Evolutionary conservation across 2,888 invertebrate species (phyloP).

Genomic region (Campaea margaritaria): DNA sequence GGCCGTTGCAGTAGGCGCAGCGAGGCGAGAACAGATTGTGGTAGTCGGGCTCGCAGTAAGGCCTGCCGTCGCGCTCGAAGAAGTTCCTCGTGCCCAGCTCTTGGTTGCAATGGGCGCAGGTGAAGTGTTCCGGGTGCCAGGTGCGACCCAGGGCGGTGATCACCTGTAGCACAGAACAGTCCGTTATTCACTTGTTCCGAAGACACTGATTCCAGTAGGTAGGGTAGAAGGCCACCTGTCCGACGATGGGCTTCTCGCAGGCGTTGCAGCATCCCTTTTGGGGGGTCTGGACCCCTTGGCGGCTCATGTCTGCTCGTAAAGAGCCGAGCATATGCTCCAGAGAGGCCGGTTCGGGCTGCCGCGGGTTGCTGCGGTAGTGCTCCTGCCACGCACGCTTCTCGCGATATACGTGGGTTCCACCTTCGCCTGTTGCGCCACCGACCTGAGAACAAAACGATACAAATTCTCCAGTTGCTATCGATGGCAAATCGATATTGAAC

Average conservation of each 20-base stretch:
- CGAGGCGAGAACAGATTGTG: conserved; percentile 99
- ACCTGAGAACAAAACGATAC: conserved; percentile 58
- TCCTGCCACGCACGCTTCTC: conserved; percentile 85
- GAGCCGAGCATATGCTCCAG: conserved; percentile 96
- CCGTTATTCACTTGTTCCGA: conserved; percentile 30
- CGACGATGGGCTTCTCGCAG: conserved; percentile 99
- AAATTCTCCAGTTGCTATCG: conserved; percentile 20
- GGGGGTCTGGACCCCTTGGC: conserved; percentile 99
- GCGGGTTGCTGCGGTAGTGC: conserved; percentile 82
- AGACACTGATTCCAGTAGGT: not conserved
- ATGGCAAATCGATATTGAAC: not conserved
- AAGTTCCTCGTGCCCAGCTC: conserved; percentile 99
- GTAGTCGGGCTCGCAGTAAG: conserved; percentile 99
- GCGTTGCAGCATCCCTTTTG: conserved; percentile 99
- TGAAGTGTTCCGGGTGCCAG: conserved; percentile 99
- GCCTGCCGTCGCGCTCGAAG: conserved; percentile 98
- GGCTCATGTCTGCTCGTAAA: conserved; percentile 98
- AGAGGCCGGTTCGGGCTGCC: conserved; percentile 84
- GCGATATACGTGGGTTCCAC: conserved; percentile 87
- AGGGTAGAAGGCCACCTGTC: conserved; percentile 88
- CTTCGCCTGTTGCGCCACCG: conserved; percentile 73
- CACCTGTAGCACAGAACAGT: conserved; percentile 81
- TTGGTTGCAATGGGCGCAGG: conserved; percentile 98
- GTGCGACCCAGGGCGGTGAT: conserved; percentile 99
- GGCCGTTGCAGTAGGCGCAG: conserved; percentile 99